Base-by-base conservation (phyloP, 2,113 vertebrate species). In the Vulpes ferrilata region DNA sequence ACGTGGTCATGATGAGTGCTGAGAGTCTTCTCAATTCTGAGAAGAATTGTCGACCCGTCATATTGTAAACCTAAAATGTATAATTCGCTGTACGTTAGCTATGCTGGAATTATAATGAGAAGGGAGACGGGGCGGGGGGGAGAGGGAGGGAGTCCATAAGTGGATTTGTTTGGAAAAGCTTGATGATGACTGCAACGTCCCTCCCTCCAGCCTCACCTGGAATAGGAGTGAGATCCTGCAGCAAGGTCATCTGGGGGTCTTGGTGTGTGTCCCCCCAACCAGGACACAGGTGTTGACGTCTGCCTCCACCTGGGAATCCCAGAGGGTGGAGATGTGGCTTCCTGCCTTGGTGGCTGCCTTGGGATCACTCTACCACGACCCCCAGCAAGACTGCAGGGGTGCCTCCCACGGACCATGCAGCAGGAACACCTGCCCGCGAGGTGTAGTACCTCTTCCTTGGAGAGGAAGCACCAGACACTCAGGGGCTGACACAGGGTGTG, bases 331-430 rank as follows among this genome's bases (percentile, higher is more conserved):
- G 11, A 43, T 8, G 30, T n/a, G 65, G 30, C 5, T 16, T 13
- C 4, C 5, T 5, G 30, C 27, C 23, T 59, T 38, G 22, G 25
- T 5, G 4, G 30, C 38, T n/a, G 64, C 9, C 0, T 0, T 11
- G n/a, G 60, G 71, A 3, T 13, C 6, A 6, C 9, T 17, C 9
- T 25, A 25, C 3, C 2, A 43, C 43, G 6, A 43, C 43, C 43
- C 16, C 35, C 62, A 20, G 30, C 43, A 7, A 10, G 6, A 25
- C 10, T 2, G 2, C 53, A 65, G n/a, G 0, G n/a, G 0, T 23
- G 11, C 7, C 23, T 69, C 22, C 17, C 3, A 3, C 9, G 19
- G 11, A 25, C 22, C n/a, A 11, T 4, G 0, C 8, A 32, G 32
- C 53, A 13, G 48, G 6, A 27, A 15, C 13, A 0, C 11, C n/a